A percentile compares a stretch with the other conserved stretches of the same genome.
phyloP scores from a whole-genome alignment of 2,797 vertebrate species.

The Anguilla marmorata region DNA sequence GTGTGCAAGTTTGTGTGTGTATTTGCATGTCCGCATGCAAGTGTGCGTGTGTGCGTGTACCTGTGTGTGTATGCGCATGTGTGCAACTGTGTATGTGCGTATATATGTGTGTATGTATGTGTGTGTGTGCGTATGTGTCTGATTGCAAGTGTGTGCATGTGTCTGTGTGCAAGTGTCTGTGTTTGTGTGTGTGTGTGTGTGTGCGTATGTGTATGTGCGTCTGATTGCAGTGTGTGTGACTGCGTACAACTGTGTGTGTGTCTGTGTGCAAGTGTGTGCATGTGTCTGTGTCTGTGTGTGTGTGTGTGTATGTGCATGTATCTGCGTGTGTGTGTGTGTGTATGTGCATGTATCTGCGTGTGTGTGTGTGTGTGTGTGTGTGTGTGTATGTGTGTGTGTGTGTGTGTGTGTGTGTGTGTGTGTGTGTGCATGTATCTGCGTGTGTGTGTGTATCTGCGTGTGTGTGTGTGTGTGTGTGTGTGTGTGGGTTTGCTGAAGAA shows the following conservation, averaged over 20 bases:
- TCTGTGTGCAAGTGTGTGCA: neutral
- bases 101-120: slow-evolving; percentile 3
- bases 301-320: too few relatives aligned
- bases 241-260: neutral
- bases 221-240: neutral
- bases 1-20: too few relatives aligned
- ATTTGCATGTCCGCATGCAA: neutral
- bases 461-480: slow-evolving; percentile 10
- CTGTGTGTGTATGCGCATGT: neutral
- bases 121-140: slow-evolving; percentile 5
- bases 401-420: too few relatives aligned
- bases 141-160: too few relatives aligned
- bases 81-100: slow-evolving; percentile 3
- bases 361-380: too few relatives aligned
- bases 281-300: too few relatives aligned
- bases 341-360: neutral
- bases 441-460: neutral
- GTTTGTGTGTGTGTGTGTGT: neutral
- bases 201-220: slow-evolving; percentile 10
- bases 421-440: too few relatives aligned
- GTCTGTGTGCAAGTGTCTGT: too few relatives aligned
- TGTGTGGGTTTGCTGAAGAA: neutral
- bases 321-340: too few relatives aligned
- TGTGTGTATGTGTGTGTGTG: too few relatives aligned
- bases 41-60: neutral